Conservation (phyloP, 2,888 invertebrate genomes). For the Syrphus vitripennis region DNA sequence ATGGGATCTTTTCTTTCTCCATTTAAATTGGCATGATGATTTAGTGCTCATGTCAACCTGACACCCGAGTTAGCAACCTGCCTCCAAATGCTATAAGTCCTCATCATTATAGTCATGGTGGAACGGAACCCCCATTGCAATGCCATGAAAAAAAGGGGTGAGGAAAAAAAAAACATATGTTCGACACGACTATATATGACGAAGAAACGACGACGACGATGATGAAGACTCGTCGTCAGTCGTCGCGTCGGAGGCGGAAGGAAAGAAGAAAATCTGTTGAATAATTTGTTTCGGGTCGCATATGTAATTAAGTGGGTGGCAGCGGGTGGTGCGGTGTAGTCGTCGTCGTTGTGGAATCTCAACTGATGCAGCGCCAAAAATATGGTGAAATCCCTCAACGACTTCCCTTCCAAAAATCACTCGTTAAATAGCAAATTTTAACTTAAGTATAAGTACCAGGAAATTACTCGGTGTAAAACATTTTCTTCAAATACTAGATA, state of each 20-base stretch:
- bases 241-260: no score
- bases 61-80: slow-evolving; percentile 69
- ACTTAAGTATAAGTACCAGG: slow-evolving; percentile 54
- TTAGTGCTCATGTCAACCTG: slow-evolving; percentile 69
- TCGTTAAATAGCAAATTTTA: slow-evolving; percentile 56
- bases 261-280: slow-evolving; percentile 61
- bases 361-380: slow-evolving; percentile 23
- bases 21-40: slow-evolving; percentile 70
- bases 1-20: slow-evolving; percentile 50
- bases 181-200: slow-evolving; percentile 56
- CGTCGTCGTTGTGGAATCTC: background rate
- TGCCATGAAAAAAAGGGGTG: slow-evolving; percentile 11
- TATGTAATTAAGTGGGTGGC: slow-evolving; percentile 68
- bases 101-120: background rate
- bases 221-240: background rate
- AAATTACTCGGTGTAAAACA: slow-evolving; percentile 39
- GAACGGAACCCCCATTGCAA: background rate
- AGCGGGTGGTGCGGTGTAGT: background rate
- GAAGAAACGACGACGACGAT: slow-evolving; percentile 18
- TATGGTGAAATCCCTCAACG: slow-evolving; percentile 4
- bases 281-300: slow-evolving; percentile 69
- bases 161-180: slow-evolving; percentile 51
- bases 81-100: slow-evolving; percentile 50
- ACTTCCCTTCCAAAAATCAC: slow-evolving; percentile 42
- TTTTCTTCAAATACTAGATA: background rate